phyloP scores from a whole-genome alignment of 2,888 invertebrate species.

The Macrosoma leucophasiata region DNA sequence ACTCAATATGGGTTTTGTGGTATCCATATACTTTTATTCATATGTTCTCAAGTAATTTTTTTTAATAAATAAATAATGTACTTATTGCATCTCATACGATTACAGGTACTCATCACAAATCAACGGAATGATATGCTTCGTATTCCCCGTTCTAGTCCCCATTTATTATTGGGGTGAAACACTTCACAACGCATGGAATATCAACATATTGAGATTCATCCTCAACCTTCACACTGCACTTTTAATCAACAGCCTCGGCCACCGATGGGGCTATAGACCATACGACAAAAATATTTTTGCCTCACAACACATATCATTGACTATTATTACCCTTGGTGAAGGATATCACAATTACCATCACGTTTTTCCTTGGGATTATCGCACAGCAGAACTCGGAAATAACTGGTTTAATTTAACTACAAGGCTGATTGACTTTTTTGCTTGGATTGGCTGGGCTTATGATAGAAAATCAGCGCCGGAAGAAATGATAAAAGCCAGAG shows the following conservation, averaged over 20 bases:
- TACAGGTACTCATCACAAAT: background rate
- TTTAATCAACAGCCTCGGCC: conserved; percentile 80
- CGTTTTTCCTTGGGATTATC: conserved; percentile 45
- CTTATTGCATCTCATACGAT: background rate
- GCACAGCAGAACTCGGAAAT: conserved; percentile 40
- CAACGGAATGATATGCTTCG: conserved; percentile 33
- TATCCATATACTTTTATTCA: no score
- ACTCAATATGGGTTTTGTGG: no score
- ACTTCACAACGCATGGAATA: conserved; percentile 50
- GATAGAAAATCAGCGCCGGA: conserved; percentile 31
- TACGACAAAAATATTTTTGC: conserved; percentile 50
- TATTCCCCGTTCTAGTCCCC: conserved; percentile 75
- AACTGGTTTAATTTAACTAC: conserved; percentile 25
- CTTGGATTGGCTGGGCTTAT: conserved; percentile 37
- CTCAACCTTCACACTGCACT: conserved; percentile 78
- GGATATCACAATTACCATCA: conserved; percentile 50
- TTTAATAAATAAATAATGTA: no score
- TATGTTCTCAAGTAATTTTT: no score
- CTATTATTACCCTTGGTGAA: conserved; percentile 35
- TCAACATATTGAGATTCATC: conserved; percentile 69
- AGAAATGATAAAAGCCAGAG: conserved; percentile 21
- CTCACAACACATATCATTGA: conserved; percentile 29
- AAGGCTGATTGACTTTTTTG: conserved; percentile 35
- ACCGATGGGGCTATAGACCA: conserved; percentile 62
- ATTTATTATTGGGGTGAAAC: conserved; percentile 77